Percentiles rank a stretch among this genome's conserved stretches.
Evolutionary conservation across 1,140 invertebrate species (phyloP).

Genomic region (Leptonema lineaticorne): DNA sequence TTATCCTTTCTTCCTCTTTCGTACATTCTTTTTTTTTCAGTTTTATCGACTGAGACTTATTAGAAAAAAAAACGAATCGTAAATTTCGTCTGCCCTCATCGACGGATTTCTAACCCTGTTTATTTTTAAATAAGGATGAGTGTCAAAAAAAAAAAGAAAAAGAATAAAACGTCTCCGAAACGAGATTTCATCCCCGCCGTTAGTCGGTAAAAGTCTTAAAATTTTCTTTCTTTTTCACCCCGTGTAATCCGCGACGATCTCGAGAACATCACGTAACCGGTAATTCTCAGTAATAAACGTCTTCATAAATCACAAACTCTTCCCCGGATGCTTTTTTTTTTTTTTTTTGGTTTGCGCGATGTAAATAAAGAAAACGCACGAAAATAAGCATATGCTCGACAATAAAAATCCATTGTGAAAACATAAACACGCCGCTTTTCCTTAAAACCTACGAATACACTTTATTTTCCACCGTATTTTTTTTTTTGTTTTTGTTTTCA

Average conservation of each 20-base stretch:
- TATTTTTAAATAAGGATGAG: constrained; percentile 15
- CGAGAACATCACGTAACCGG: constrained; percentile 39
- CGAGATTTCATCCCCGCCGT: not conserved
- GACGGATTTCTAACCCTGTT: not conserved
- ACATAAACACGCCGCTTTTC: too few species aligned
- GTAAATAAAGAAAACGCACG: not conserved
- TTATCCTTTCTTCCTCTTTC: not conserved
- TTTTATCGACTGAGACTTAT: not conserved
- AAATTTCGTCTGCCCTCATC: not conserved
- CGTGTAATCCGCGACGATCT: constrained; percentile 30
- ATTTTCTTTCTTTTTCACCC: too few species aligned
- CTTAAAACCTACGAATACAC: too few species aligned
- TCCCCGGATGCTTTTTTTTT: not conserved
- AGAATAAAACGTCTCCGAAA: not conserved
- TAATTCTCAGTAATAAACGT: constrained; percentile 36
- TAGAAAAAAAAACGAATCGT: not conserved
- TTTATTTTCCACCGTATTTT: too few species aligned
- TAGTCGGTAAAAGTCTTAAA: not conserved
- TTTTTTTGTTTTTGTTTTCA: too few species aligned
- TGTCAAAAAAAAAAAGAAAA: too few species aligned
- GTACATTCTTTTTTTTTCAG: not conserved
- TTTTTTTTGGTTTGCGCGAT: too few species aligned
- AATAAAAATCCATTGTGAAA: not conserved
- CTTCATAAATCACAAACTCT: constrained; percentile 34
- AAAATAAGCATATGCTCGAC: not conserved